A percentile compares a stretch with the other conserved stretches of the same genome.
These are phyloP conservation scores for Limosa lapponica DNA, from an alignment of 2,797 vertebrate genomes.

Conservation along the genomic window DNA sequence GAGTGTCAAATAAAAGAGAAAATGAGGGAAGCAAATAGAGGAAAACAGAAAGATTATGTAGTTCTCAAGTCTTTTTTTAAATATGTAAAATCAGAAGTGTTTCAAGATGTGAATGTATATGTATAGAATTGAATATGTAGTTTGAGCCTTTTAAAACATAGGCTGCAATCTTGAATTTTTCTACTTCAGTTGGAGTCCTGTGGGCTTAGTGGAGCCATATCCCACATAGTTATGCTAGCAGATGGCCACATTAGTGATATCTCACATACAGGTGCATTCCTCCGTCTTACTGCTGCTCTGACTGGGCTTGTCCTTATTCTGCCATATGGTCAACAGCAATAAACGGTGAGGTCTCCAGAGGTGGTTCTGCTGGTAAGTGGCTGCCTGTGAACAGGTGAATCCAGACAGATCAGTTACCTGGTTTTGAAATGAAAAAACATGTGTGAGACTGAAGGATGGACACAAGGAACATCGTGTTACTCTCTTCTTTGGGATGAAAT, in stretches of 20 bases:
- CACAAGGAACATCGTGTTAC: not conserved
- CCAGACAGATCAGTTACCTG: not conserved
- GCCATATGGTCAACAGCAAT: not conserved
- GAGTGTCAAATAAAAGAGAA: conserved; percentile 6
- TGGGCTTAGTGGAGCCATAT: not conserved
- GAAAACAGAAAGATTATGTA: not conserved
- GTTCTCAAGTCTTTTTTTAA: not conserved
- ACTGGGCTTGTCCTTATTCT: not conserved
- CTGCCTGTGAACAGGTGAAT: not conserved
- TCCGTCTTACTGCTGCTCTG: not conserved
- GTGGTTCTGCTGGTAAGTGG: not conserved
- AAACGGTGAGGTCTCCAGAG: not conserved
- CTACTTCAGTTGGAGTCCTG: not conserved
- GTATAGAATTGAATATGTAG: not conserved
- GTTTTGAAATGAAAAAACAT: not conserved
- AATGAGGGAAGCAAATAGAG: not conserved
- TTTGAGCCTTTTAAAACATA: not conserved
- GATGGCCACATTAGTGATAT: not conserved
- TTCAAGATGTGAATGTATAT: not conserved
- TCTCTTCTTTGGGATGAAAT: not conserved
- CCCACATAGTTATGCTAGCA: not conserved
- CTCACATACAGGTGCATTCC: not conserved
- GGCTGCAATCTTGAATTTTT: not conserved
- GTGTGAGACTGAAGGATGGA: not conserved
- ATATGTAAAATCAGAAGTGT: not conserved